Conservation (phyloP, 1,140 invertebrate genomes). For the Drosophila aff. region DNA sequence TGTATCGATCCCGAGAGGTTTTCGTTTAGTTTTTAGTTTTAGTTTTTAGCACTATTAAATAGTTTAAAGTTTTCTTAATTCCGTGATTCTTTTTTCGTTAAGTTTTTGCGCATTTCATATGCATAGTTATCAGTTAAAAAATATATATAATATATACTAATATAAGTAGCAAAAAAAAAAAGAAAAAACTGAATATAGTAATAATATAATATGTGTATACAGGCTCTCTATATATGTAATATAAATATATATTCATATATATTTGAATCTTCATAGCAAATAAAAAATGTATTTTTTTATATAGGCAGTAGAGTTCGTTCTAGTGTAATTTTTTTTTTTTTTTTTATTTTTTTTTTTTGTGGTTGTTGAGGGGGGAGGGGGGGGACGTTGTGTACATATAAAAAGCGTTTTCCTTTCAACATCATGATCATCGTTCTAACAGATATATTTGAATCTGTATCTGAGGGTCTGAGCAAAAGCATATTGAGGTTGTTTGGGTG, state of each 20-base stretch:
- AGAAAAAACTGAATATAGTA: conserved; percentile 22
- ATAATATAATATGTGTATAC: conserved; percentile 32
- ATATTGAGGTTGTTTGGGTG: conserved; percentile 4
- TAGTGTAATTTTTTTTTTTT: conserved; percentile 2
- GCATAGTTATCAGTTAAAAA: conserved; percentile 54
- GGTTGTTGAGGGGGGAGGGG: background rate
- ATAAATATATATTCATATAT: conserved; percentile 16
- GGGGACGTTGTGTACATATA: conserved; percentile 22
- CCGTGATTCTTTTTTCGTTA: conserved; percentile 27
- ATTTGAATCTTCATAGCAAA: conserved; percentile 44
- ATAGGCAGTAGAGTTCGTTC: conserved; percentile 59
- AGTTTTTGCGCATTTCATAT: conserved; percentile 64
- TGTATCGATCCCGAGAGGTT: conserved; percentile 24
- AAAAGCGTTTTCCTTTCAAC: conserved; percentile 54
- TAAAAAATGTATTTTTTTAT: conserved; percentile 52
- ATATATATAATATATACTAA: conserved; percentile 27
- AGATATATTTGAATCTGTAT: conserved; percentile 19
- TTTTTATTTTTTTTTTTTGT: background rate
- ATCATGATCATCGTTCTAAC: conserved; percentile 11
- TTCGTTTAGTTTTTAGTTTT: conserved; percentile 22
- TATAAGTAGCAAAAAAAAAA: conserved; percentile 35
- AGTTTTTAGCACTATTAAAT: conserved; percentile 47
- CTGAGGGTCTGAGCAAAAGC: conserved; percentile 37
- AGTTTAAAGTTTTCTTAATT: conserved; percentile 48
- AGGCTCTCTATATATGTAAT: conserved; percentile 35